A percentile compares a stretch with the other conserved stretches of the same genome.
phyloP scores from a whole-genome alignment of 2,797 vertebrate genomes.

The Otolemur crassicaudatus region DNA sequence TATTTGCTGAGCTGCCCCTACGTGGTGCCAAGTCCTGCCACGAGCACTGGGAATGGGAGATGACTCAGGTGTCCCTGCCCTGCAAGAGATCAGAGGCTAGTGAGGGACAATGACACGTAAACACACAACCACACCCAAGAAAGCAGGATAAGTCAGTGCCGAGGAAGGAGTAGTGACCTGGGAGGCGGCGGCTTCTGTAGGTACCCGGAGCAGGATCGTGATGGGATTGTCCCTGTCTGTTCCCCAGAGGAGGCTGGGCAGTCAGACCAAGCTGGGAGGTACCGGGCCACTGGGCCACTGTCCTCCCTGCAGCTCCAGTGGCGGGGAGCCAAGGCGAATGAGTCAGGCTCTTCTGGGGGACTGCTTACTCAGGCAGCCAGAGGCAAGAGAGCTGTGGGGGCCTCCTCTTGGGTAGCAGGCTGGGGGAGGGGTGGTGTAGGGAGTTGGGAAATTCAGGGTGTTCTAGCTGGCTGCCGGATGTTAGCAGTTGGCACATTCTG shows the following conservation, averaged over 20 bases:
- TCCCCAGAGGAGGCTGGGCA: conserved; percentile 11
- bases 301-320: not conserved
- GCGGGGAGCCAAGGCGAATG: conserved; percentile 53
- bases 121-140: not conserved
- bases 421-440: not conserved
- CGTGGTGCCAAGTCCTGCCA: not conserved
- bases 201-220: not conserved
- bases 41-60: conserved; percentile 10
- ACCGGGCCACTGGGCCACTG: conserved; percentile 64
- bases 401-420: not conserved
- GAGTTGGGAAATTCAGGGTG: not conserved
- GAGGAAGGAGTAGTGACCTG: not conserved
- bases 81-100: conserved; percentile 25
- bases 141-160: not conserved
- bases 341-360: conserved; percentile 65
- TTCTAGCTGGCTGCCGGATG: not conserved
- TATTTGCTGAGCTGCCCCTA: conserved; percentile 49
- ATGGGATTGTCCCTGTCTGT: not conserved
- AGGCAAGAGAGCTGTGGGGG: not conserved
- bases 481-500: not conserved
- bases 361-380: conserved; percentile 56
- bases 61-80: conserved; percentile 58
- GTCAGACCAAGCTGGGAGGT: not conserved
- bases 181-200: not conserved
- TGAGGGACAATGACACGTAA: not conserved